Conservation (phyloP, 2,113 vertebrate species). For the Erpornis zantholeuca region DNA sequence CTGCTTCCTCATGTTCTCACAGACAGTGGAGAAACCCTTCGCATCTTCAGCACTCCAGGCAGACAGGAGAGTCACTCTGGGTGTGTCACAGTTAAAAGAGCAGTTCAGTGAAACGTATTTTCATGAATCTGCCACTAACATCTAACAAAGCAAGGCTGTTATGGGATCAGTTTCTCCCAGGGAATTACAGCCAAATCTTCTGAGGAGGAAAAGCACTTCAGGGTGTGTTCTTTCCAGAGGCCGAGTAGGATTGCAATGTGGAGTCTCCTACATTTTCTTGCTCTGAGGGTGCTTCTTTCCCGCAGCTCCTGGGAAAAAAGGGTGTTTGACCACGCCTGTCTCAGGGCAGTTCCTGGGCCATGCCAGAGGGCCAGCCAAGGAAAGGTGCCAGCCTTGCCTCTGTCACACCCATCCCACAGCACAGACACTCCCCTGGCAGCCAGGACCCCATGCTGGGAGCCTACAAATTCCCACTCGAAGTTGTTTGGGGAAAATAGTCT, state of each 20-base stretch:
- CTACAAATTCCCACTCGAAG: neutral
- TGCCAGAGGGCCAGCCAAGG: neutral
- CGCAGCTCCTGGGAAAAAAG: neutral
- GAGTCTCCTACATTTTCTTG: neutral
- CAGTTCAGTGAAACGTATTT: neutral
- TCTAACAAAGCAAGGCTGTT: neutral
- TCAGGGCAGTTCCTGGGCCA: neutral
- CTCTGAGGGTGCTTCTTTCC: neutral
- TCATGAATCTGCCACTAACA: neutral
- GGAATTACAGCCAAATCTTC: neutral
- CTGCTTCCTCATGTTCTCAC: neutral
- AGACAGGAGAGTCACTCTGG: constrained; percentile 2
- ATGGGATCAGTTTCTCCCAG: neutral
- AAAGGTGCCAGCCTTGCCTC: neutral
- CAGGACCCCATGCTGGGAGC: accelerated
- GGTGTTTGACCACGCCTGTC: accelerated
- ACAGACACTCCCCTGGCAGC: neutral
- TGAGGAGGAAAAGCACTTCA: neutral
- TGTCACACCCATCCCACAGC: neutral
- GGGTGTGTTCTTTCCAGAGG: neutral
- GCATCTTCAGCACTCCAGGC: neutral
- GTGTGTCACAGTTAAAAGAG: neutral
- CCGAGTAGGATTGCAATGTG: neutral
- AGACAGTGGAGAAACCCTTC: constrained; percentile 25
- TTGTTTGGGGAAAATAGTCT: neutral